phyloP scores from a whole-genome alignment of 2,797 vertebrate genomes.

The Labeo calbasu region DNA sequence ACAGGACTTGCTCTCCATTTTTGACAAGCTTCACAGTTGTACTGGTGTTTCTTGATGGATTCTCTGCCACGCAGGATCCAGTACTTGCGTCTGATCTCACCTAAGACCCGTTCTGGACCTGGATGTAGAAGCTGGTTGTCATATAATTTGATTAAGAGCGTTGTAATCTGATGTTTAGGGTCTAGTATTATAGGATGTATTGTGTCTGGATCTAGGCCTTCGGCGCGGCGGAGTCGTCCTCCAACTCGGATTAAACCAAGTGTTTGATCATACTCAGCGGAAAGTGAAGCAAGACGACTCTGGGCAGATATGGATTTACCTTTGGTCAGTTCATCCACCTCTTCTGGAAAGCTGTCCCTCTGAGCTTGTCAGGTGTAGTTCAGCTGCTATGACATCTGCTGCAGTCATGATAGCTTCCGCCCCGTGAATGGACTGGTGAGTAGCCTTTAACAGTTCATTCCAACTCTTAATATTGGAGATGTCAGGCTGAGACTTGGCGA shows the following conservation, averaged over 20 bases:
- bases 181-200: constrained; percentile 20
- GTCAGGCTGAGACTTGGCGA: neutral
- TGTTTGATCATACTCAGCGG: constrained; percentile 14
- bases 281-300: neutral
- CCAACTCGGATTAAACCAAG: constrained; percentile 17
- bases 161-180: constrained; percentile 12
- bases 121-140: constrained; percentile 6
- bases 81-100: constrained; percentile 1
- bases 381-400: neutral
- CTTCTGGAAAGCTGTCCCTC: constrained; percentile 12
- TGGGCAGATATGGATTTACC: neutral
- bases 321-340: neutral
- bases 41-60: constrained; percentile 14
- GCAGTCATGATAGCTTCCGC: neutral
- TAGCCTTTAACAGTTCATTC: neutral
- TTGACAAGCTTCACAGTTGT: constrained; percentile 24
- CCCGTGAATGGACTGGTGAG: neutral
- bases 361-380: constrained; percentile 17
- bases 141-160: constrained; percentile 25
- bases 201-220: neutral
- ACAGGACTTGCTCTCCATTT: constrained; percentile 33
- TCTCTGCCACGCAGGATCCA: constrained; percentile 8
- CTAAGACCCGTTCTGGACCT: constrained; percentile 9
- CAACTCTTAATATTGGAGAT: neutral
- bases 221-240: neutral